Evolutionary conservation across 2,797 vertebrate genomes (phyloP).

Genomic region (Merluccius polli): DNA sequence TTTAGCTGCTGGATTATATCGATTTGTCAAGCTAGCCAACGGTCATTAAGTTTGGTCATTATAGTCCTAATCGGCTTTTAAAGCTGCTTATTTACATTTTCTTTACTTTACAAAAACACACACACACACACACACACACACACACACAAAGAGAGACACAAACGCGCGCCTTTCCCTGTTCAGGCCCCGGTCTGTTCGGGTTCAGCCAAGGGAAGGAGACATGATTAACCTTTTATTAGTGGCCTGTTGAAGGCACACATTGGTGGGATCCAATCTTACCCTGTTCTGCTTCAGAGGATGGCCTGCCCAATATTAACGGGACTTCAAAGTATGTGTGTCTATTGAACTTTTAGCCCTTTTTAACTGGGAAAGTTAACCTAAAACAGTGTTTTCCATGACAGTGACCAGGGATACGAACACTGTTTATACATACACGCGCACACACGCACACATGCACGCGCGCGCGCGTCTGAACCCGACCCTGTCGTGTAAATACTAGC

Average conservation of each 20-base stretch:
- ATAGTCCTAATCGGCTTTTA: background rate
- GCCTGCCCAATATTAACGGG: conserved; percentile 16
- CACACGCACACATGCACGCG: background rate
- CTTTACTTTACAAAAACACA: background rate
- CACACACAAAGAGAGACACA: background rate
- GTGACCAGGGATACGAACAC: background rate
- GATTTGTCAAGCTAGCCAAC: background rate
- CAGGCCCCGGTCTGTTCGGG: conserved; percentile 62
- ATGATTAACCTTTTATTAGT: conserved; percentile 65
- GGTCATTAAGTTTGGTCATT: background rate
- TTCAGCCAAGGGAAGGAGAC: conserved; percentile 62
- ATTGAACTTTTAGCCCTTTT: conserved; percentile 40
- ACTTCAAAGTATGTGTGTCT: conserved; percentile 42
- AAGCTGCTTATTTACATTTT: background rate
- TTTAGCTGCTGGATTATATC: background rate
- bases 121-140: background rate
- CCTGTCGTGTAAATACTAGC: background rate
- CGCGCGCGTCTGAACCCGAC: background rate
- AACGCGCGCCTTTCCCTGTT: conserved; percentile 38
- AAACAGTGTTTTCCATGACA: conserved; percentile 3
- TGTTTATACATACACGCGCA: background rate
- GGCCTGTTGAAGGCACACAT: conserved; percentile 67
- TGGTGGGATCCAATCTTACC: conserved; percentile 63
- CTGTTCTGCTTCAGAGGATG: conserved; percentile 51
- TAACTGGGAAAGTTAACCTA: conserved; percentile 13